phyloP scores from a whole-genome alignment of 2,797 vertebrate genomes.

The Sebastes minor region DNA sequence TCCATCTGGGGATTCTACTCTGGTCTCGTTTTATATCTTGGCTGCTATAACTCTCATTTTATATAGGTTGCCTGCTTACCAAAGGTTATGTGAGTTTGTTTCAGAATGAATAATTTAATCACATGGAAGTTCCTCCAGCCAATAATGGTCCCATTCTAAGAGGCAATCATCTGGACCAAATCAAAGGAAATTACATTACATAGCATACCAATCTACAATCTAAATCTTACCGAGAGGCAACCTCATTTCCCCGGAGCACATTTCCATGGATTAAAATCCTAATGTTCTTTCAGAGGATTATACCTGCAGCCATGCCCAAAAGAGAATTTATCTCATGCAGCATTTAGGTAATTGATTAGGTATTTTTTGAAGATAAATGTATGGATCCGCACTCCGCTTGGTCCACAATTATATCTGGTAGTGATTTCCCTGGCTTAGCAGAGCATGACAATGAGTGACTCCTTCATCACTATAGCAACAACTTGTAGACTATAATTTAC shows the following conservation, averaged over 20 bases:
- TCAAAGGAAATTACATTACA: slow-evolving; percentile 13
- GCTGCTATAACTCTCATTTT: neutral
- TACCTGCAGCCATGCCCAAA: neutral
- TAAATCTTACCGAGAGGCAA: neutral
- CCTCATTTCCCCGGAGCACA: neutral
- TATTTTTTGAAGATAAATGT: neutral
- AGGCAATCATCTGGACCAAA: slow-evolving; percentile 5
- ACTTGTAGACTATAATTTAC: slow-evolving; percentile 19
- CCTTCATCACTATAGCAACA: slow-evolving; percentile 28
- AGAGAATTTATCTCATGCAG: neutral
- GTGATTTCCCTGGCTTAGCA: neutral
- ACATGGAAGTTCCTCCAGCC: neutral
- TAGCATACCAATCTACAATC: neutral
- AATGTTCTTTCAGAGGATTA: neutral
- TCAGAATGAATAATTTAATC: slow-evolving; percentile 14
- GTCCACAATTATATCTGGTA: neutral
- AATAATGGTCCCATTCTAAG: neutral
- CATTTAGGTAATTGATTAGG: slow-evolving; percentile 1
- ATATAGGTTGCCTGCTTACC: neutral
- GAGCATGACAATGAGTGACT: neutral
- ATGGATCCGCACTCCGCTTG: neutral
- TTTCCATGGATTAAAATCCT: neutral
- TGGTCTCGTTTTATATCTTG: neutral
- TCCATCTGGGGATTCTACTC: neutral
- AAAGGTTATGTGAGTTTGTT: neutral